Conservation (phyloP, 2,113 vertebrate genomes). For the Phodopus roborovskii region DNA sequence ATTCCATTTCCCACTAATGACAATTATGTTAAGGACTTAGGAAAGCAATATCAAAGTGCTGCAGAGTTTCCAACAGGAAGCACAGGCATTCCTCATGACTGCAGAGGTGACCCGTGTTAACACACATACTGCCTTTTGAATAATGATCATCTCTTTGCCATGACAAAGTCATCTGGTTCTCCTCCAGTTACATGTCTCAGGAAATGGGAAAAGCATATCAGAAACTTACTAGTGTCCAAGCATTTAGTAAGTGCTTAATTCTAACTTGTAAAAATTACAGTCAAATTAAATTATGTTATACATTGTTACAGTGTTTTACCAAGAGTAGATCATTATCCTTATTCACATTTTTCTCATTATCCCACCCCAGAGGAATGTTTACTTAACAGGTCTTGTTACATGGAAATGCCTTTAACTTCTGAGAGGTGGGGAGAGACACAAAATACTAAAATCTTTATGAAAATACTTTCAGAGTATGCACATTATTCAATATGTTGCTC, state of each 20-base stretch:
- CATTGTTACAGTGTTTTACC: not conserved
- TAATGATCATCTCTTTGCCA: not conserved
- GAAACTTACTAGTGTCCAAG: not conserved
- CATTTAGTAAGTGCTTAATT: not conserved
- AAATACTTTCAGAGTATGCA: not conserved
- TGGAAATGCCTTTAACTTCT: conserved; percentile 12
- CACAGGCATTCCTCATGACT: conserved; percentile 45
- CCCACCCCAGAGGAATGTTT: not conserved
- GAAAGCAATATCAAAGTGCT: conserved; percentile 70
- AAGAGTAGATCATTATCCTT: not conserved
- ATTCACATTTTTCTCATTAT: not conserved
- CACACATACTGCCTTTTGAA: conserved; percentile 56
- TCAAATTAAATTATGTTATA: not conserved
- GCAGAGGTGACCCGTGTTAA: conserved; percentile 61
- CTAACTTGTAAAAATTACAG: conserved; percentile 42
- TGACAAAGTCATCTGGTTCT: conserved; percentile 57
- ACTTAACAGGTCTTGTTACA: conserved; percentile 8
- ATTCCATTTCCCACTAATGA: conserved; percentile 42
- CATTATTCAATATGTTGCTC: not conserved
- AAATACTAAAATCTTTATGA: conserved; percentile 14
- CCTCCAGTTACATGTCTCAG: conserved; percentile 39
- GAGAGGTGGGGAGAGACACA: not conserved
- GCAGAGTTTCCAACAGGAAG: conserved; percentile 72
- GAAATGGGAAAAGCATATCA: not conserved
- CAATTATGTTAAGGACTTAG: not conserved